Conservation (phyloP, 1,140 invertebrate species). For the Aleiodes sp. region DNA sequence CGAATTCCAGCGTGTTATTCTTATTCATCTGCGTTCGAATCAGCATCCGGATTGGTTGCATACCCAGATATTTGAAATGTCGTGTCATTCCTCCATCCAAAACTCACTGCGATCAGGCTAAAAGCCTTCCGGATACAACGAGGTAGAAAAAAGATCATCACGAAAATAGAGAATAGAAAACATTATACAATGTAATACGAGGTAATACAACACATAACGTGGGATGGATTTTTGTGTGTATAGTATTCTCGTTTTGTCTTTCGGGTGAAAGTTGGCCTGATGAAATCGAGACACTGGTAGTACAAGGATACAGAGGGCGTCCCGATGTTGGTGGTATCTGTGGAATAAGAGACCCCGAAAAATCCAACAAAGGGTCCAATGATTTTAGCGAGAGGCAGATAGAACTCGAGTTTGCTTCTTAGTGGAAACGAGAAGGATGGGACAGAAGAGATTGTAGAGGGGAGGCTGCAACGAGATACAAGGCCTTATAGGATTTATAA, state of each 20-base stretch:
- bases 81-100: conserved; percentile 7
- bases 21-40: neutral
- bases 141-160: neutral
- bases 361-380: neutral
- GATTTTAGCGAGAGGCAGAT: too few species aligned
- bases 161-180: neutral
- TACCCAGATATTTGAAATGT: neutral
- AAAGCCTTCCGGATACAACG: conserved; percentile 23
- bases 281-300: conserved; percentile 23
- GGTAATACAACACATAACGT: neutral
- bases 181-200: neutral
- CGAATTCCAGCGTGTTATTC: neutral
- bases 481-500: too few species aligned
- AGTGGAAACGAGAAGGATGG: neutral
- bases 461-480: too few species aligned
- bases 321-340: neutral
- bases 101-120: conserved; percentile 26
- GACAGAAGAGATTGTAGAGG: neutral
- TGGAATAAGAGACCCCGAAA: neutral
- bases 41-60: neutral
- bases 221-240: neutral
- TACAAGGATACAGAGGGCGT: neutral
- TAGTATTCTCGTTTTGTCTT: neutral
- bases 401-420: too few species aligned
- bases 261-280: conserved; percentile 25